A percentile compares a stretch with the other conserved stretches of the same genome.
Conservation (phyloP, 1,140 invertebrate genomes). For the Drosophila seguyi region DNA sequence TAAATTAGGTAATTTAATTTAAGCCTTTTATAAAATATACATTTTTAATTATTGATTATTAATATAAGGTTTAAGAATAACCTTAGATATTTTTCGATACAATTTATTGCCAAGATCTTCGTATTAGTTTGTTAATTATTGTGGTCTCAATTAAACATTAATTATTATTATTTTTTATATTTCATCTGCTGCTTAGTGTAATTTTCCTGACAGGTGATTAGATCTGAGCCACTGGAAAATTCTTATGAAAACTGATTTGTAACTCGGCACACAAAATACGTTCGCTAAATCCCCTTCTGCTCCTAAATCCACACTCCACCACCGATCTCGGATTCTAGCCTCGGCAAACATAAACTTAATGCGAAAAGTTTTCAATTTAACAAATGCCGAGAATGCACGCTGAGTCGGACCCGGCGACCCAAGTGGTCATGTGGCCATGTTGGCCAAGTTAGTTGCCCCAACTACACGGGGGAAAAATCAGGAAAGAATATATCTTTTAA, state of each 20-base stretch:
- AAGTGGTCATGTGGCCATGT: constrained; percentile 51
- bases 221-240: constrained; percentile 44
- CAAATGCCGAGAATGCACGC: constrained; percentile 75
- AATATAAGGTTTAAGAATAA: too few relatives aligned
- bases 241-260: constrained; percentile 74
- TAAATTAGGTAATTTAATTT: too few relatives aligned
- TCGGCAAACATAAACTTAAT: constrained; percentile 66
- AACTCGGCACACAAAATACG: constrained; percentile 64
- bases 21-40: too few relatives aligned
- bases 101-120: too few relatives aligned
- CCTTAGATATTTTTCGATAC: too few relatives aligned
- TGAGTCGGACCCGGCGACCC: constrained; percentile 50
- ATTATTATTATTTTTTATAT: not conserved
- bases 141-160: too few relatives aligned
- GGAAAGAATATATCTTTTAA: not conserved
- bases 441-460: constrained; percentile 9
- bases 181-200: constrained; percentile 35
- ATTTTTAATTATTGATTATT: too few relatives aligned
- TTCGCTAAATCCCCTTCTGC: constrained; percentile 3
- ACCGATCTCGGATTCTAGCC: constrained; percentile 16
- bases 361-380: constrained; percentile 77
- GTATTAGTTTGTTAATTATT: too few relatives aligned
- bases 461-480: not conserved
- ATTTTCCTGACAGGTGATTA: constrained; percentile 58
- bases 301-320: not conserved